Percentiles rank a stretch among this genome's conserved stretches.
These are phyloP conservation scores for Gorsachius magnificus DNA, from an alignment of 2,797 vertebrate genomes.

Conservation along the genomic window DNA sequence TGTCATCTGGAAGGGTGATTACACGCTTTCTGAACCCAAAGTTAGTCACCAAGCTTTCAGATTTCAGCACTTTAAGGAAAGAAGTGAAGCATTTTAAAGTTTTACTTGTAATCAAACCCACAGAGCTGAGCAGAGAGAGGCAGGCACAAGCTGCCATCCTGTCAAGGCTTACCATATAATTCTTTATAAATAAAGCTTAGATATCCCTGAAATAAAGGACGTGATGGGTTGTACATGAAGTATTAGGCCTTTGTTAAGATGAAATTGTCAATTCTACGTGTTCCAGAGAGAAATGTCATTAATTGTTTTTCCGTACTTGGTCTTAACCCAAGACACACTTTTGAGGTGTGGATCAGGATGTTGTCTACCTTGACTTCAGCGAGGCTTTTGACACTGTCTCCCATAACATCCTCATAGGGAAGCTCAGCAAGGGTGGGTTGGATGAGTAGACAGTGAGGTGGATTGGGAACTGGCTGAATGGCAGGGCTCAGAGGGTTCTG, in stretches of 20 bases:
- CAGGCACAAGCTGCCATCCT: neutral
- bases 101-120: neutral
- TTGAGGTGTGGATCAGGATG: neutral
- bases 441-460: no score
- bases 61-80: neutral
- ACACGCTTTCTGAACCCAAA: neutral
- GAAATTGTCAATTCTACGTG: fast-evolving
- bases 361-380: no score
- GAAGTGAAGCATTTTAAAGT: neutral
- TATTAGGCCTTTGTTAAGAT: neutral
- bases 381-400: no score
- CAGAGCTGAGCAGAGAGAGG: neutral
- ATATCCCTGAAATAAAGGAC: neutral
- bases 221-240: neutral
- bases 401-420: no score
- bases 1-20: neutral
- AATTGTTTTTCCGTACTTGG: neutral
- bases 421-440: no score
- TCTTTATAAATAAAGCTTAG: neutral
- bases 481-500: no score
- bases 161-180: neutral
- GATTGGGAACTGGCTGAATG: no score
- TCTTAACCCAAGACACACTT: neutral
- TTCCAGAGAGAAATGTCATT: neutral
- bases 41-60: neutral